Base-by-base conservation (phyloP, 92 coral and sea anemone genomes). In the Siderastrea radians region DNA sequence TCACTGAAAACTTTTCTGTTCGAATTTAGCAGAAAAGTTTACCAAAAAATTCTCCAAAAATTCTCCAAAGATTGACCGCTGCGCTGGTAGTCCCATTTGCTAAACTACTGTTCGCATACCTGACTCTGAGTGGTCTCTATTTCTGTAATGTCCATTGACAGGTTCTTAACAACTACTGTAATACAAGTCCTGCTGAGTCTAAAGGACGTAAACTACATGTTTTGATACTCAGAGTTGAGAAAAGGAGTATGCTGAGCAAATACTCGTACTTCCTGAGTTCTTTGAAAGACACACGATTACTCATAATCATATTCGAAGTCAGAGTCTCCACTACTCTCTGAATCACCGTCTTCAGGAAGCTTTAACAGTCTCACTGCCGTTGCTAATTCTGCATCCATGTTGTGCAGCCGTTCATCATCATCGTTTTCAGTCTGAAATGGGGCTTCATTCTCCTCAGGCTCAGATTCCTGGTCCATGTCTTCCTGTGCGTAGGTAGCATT, bases 281-380 rank as follows among this genome's bases (percentile, higher is more conserved):
- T 11, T 0, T 58, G 13, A 0, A 58, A 7, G 55, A 58, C 0
- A 58, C 63, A 2, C 15, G 3, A 58, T 58, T 58, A 58, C 13
- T 58, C 16, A 12, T 58, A 58, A 1, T 58, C 63, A 58, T 58
- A 58, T 2, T 58, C 63, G 1, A 1, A 58, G 0, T 58, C 63
- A 2, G 3, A 0, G 62, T 58, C 62, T 58, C 62, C 62, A 58
- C 62, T 58, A 58, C 11, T 6, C 62, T 58, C 62, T 6, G 62
- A 58, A 49, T 72, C 59, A 50, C 77, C 49, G 45, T 72, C 45
- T 19, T 72, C 46, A 8, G 77, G 60, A 72, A 72, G 77, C 45
- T 50, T 72, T 45, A 72, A 9, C 1, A 72, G 5, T 49, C 45
- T 14, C 1, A 72, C 77, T 72, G 77, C 77, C 2, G 44, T 19